Evolutionary conservation across 2,113 vertebrate genomes (phyloP).

Genomic region (Amblyopsis rosae): DNA sequence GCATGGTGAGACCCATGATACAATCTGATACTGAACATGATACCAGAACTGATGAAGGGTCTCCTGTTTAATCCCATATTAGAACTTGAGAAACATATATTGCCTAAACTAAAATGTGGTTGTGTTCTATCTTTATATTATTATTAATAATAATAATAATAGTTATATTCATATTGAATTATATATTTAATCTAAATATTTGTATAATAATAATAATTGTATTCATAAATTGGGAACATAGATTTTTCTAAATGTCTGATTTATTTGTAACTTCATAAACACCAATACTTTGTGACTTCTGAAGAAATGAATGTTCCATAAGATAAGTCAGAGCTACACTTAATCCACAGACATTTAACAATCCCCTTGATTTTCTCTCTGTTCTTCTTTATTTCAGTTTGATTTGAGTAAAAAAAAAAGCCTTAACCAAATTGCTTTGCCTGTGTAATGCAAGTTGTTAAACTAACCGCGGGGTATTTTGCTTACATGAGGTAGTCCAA

Average conservation of each 20-base stretch:
- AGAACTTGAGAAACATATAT: too few relatives aligned
- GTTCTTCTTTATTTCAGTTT: constrained; percentile 64
- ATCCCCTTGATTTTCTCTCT: constrained; percentile 43
- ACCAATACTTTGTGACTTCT: constrained; percentile 32
- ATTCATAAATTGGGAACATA: too few relatives aligned
- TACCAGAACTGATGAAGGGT: too few relatives aligned
- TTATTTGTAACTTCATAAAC: constrained; percentile 5
- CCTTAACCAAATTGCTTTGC: constrained; percentile 52
- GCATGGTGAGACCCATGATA: constrained; percentile 2
- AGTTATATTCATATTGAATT: neutral
- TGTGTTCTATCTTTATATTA: neutral
- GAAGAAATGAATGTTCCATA: constrained; percentile 43
- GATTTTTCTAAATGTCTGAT: neutral
- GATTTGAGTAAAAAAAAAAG: constrained; percentile 54
- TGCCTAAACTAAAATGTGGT: too few relatives aligned
- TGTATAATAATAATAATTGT: too few relatives aligned
- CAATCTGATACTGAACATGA: neutral
- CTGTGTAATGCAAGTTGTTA: constrained; percentile 65
- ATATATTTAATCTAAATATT: too few relatives aligned
- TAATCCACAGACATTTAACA: constrained; percentile 45
- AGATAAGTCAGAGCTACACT: constrained; percentile 43
- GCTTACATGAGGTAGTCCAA: constrained; percentile 66
- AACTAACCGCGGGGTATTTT: constrained; percentile 63
- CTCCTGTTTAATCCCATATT: too few relatives aligned
- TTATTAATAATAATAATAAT: neutral